These are phyloP conservation scores for Osedax fenrisi DNA, from an alignment of 2,888 invertebrate genomes.

Conservation along the genomic window DNA sequence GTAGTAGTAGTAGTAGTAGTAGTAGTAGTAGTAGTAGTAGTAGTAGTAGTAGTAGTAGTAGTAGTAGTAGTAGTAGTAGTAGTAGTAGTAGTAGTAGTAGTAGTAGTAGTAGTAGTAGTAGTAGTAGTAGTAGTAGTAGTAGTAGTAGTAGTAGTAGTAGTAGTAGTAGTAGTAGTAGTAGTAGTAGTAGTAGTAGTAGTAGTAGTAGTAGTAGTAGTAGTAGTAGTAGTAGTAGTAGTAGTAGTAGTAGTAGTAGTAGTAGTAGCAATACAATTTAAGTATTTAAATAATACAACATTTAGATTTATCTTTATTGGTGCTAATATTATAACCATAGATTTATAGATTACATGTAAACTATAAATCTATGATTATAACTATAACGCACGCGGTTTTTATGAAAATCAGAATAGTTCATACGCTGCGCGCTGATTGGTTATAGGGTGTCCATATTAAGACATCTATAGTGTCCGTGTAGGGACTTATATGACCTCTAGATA, in stretches of 20 bases:
- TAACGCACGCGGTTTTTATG: too few relatives aligned
- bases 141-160: neutral
- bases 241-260: conserved; percentile 11
- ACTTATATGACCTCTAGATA: too few relatives aligned
- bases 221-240: neutral
- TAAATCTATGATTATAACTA: too few relatives aligned
- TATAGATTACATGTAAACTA: too few relatives aligned
- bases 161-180: neutral
- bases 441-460: too few relatives aligned
- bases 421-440: too few relatives aligned
- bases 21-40: neutral
- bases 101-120: neutral
- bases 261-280: neutral
- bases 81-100: neutral
- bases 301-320: too few relatives aligned
- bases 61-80: conserved; percentile 2
- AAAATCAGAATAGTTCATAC: too few relatives aligned
- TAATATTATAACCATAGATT: too few relatives aligned
- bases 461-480: too few relatives aligned
- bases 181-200: conserved; percentile 9
- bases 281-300: too few relatives aligned
- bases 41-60: conserved; percentile 11
- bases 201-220: conserved; percentile 11
- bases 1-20: conserved; percentile 3
- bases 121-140: neutral